Evolutionary conservation across 2,113 vertebrate species (phyloP).

Genomic region (Sebastes fasciatus): DNA sequence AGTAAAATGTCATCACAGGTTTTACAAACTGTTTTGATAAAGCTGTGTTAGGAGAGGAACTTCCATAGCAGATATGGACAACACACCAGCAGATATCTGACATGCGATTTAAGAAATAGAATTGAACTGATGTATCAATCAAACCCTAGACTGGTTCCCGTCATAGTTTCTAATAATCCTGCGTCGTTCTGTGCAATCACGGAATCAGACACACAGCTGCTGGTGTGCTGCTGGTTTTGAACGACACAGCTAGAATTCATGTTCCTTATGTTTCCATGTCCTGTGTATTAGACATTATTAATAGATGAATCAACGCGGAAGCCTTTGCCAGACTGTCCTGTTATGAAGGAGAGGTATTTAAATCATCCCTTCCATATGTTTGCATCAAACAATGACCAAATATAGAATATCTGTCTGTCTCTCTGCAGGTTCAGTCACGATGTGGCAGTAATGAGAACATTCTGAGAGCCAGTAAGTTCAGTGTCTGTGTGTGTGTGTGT

Average conservation of each 20-base stretch:
- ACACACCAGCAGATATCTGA: not conserved
- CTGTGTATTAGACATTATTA: not conserved
- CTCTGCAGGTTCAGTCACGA: conserved; percentile 96
- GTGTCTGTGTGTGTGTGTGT: not conserved
- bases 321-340: not conserved
- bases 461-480: conserved; percentile 97
- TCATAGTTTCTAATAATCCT: not conserved
- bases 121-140: not conserved
- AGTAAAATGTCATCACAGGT: conserved; percentile 29
- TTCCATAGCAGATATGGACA: not conserved
- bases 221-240: conserved; percentile 2
- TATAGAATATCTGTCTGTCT: conserved; percentile 62
- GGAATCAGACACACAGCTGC: not conserved
- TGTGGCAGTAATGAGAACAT: conserved; percentile 99
- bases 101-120: not conserved
- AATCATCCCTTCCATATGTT: conserved; percentile 15
- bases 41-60: conserved; percentile 5
- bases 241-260: not conserved
- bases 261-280: conserved; percentile 18
- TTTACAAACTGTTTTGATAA: conserved; percentile 31
- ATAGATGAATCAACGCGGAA: conserved; percentile 3
- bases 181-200: not conserved
- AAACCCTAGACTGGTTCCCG: not conserved
- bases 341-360: not conserved
- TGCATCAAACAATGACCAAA: conserved; percentile 39